Percentiles rank a stretch among this genome's conserved stretches.
phyloP scores from a whole-genome alignment of 2,888 invertebrate species.

The Eilema griseolum region DNA sequence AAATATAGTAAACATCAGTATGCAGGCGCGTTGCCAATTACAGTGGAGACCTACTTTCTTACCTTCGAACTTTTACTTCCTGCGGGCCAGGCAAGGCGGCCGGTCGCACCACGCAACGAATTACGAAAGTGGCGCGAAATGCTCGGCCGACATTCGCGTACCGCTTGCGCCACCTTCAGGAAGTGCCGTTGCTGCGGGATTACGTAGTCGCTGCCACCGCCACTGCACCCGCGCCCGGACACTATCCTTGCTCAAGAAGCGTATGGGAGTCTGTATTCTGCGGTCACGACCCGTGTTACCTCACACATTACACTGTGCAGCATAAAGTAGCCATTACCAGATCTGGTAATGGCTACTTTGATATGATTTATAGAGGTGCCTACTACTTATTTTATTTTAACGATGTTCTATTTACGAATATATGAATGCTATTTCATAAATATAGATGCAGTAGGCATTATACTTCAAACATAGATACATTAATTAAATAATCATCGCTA shows the following conservation, averaged over 20 bases:
- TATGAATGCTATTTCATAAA: neutral
- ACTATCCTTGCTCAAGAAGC: slow-evolving; percentile 68
- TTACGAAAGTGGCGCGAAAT: slow-evolving; percentile 87
- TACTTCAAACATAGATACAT: too few relatives aligned
- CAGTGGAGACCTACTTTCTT: slow-evolving; percentile 86
- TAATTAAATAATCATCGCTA: too few relatives aligned
- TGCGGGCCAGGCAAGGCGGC: slow-evolving; percentile 83
- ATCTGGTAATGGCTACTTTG: too few relatives aligned
- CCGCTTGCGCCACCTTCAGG: slow-evolving; percentile 86
- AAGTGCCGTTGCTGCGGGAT: slow-evolving; percentile 84
- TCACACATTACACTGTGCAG: slow-evolving; percentile 47
- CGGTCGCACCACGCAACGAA: slow-evolving; percentile 85
- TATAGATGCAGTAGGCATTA: too few relatives aligned
- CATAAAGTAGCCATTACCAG: slow-evolving; percentile 43
- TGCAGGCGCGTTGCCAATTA: slow-evolving; percentile 85
- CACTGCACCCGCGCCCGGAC: slow-evolving; percentile 60
- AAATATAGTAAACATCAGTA: slow-evolving; percentile 78
- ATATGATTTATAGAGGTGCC: slow-evolving; percentile 19
- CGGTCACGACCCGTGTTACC: slow-evolving; percentile 63
- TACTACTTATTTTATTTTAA: neutral
- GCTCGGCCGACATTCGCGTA: slow-evolving; percentile 86
- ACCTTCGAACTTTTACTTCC: slow-evolving; percentile 88
- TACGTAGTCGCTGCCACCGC: slow-evolving; percentile 74
- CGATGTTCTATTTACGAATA: neutral
- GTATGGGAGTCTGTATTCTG: slow-evolving; percentile 59